A percentile compares a stretch with the other conserved stretches of the same genome.
Evolutionary conservation across 1,140 invertebrate genomes (phyloP).

Genomic region (Eupeodes corollae): DNA sequence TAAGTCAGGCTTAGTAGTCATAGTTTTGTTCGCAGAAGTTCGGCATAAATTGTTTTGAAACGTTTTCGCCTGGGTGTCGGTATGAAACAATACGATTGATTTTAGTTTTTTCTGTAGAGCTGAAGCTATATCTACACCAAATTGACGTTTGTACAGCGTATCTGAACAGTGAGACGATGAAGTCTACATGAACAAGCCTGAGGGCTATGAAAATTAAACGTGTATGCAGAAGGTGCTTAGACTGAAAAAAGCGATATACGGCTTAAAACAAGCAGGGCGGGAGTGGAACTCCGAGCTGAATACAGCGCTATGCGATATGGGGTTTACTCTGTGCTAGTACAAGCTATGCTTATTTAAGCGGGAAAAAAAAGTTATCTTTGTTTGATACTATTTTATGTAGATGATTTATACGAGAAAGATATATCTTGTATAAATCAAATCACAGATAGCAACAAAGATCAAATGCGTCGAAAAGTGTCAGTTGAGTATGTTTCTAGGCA

Average conservation of each 20-base stretch:
- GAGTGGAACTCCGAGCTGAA: too few species aligned
- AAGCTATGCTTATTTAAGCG: too few species aligned
- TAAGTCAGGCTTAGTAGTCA: conserved; percentile 35
- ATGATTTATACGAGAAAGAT: background rate
- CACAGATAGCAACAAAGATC: background rate
- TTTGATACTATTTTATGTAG: background rate
- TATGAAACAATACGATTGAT: conserved; percentile 20
- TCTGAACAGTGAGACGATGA: conserved; percentile 4
- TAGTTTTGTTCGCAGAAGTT: conserved; percentile 21
- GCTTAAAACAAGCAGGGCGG: too few species aligned
- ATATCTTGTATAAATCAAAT: background rate
- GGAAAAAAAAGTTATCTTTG: background rate
- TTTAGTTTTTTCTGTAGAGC: conserved; percentile 12
- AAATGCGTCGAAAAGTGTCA: background rate
- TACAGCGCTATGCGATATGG: too few species aligned
- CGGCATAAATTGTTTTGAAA: conserved; percentile 31
- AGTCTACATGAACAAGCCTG: conserved; percentile 10
- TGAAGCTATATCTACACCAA: conserved; percentile 4
- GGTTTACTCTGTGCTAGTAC: too few species aligned
- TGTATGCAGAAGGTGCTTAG: too few species aligned
- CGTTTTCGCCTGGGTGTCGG: conserved; percentile 26
- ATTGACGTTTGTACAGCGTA: conserved; percentile 5
- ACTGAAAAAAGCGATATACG: too few species aligned
- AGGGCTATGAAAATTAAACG: too few species aligned
- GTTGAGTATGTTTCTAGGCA: background rate